Percentiles rank a stretch among this genome's conserved stretches.
Conservation (phyloP, 1,140 invertebrate genomes). For the Hylaeus anthracinus region DNA sequence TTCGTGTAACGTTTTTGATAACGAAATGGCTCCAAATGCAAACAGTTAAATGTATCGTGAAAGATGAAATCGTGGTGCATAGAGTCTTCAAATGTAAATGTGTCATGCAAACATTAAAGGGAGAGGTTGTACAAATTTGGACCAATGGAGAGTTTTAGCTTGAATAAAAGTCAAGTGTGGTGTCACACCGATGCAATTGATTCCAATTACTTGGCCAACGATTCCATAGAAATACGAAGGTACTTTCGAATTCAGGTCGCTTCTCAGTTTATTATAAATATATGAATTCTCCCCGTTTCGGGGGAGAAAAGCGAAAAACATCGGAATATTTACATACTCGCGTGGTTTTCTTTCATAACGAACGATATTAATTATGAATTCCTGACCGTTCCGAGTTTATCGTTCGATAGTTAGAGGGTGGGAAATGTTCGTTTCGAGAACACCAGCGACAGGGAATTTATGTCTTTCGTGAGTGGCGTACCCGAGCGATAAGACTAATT, state of each 20-base stretch:
- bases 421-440: neutral
- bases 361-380: constrained; percentile 25
- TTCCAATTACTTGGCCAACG: too few relatives aligned
- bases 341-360: neutral
- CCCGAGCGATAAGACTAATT: constrained; percentile 40
- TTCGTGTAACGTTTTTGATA: neutral
- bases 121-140: too few relatives aligned
- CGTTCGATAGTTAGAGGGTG: constrained; percentile 1
- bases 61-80: too few relatives aligned
- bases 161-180: too few relatives aligned
- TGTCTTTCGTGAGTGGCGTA: neutral
- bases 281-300: neutral
- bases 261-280: neutral
- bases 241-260: too few relatives aligned
- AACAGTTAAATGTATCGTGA: too few relatives aligned
- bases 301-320: neutral
- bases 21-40: too few relatives aligned
- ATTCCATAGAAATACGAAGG: too few relatives aligned
- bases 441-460: constrained; percentile 10
- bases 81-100: too few relatives aligned
- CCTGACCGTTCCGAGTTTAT: neutral
- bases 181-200: too few relatives aligned
- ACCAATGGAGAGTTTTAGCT: too few relatives aligned
- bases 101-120: too few relatives aligned
- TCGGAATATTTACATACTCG: neutral